These are phyloP conservation scores for Phaonia tiefii DNA, from an alignment of 2,888 invertebrate species.

Conservation along the genomic window DNA sequence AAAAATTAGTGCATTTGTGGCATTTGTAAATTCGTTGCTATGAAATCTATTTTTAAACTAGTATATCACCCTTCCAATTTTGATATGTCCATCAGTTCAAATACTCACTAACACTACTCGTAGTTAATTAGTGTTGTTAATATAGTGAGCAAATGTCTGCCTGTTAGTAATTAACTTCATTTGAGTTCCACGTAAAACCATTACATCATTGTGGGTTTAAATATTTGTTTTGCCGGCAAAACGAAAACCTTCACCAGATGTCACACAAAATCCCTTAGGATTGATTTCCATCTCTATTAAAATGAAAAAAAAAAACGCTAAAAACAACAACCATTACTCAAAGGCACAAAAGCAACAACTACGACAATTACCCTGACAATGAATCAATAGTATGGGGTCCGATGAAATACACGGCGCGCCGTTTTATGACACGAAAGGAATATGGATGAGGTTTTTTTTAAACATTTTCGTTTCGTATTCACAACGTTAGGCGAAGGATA, in stretches of 20 bases:
- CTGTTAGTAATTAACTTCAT: conserved; percentile 2
- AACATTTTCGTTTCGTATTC: too few species aligned
- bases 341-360: background rate
- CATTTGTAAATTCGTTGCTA: too few species aligned
- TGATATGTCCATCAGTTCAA: too few species aligned
- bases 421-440: background rate
- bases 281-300: conserved; percentile 29
- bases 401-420: background rate
- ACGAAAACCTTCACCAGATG: conserved; percentile 32
- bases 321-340: conserved; percentile 6
- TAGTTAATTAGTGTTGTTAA: too few species aligned
- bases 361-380: conserved; percentile 9
- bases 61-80: too few species aligned
- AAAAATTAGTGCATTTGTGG: too few species aligned
- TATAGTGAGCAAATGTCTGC: too few species aligned
- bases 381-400: background rate
- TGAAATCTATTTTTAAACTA: too few species aligned
- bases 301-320: too few species aligned
- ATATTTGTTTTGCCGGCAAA: background rate
- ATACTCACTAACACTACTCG: too few species aligned
- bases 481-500: conserved; percentile 7
- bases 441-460: background rate
- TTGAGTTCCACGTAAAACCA: conserved; percentile 3
- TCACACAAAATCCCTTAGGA: conserved; percentile 28
- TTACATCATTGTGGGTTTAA: background rate